Evolutionary conservation across 2,888 invertebrate genomes (phyloP).

Genomic region (Cheilosia scutellata): DNA sequence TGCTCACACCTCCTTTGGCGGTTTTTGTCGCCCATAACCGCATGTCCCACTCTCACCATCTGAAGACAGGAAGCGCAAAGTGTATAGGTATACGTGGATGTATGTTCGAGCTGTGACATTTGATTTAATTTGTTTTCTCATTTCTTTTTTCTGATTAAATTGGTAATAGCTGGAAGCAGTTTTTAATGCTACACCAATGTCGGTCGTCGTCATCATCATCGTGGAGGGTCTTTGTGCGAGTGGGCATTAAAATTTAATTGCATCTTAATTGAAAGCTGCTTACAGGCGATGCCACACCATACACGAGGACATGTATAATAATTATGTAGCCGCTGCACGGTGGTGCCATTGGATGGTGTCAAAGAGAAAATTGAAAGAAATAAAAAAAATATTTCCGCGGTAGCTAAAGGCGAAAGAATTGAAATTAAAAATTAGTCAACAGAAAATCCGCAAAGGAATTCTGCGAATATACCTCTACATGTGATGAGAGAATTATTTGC

Average conservation of each 20-base stretch:
- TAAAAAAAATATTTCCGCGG: slow-evolving; percentile 7
- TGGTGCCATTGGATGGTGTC: slow-evolving; percentile 9
- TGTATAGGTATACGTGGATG: background rate
- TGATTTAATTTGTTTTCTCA: slow-evolving; percentile 55
- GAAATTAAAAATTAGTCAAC: background rate
- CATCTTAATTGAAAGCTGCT: slow-evolving; percentile 68
- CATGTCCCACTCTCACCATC: background rate
- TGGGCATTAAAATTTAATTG: slow-evolving; percentile 67
- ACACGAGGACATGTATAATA: background rate
- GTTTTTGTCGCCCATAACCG: slow-evolving; percentile 7
- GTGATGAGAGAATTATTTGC: too few relatives aligned
- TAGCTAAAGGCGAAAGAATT: background rate
- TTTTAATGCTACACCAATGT: slow-evolving; percentile 37
- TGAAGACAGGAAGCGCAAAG: background rate
- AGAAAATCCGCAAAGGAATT: background rate
- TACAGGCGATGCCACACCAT: slow-evolving; percentile 14
- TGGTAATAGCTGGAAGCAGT: slow-evolving; percentile 46
- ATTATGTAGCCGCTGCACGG: background rate
- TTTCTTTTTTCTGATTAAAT: slow-evolving; percentile 28
- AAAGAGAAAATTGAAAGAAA: slow-evolving; percentile 40
- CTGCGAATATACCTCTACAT: too few relatives aligned
- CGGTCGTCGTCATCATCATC: background rate
- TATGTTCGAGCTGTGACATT: slow-evolving; percentile 36
- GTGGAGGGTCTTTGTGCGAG: slow-evolving; percentile 26
- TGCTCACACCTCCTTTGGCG: background rate